phyloP scores from a whole-genome alignment of 2,797 vertebrate genomes.

The Balearica regulorum region DNA sequence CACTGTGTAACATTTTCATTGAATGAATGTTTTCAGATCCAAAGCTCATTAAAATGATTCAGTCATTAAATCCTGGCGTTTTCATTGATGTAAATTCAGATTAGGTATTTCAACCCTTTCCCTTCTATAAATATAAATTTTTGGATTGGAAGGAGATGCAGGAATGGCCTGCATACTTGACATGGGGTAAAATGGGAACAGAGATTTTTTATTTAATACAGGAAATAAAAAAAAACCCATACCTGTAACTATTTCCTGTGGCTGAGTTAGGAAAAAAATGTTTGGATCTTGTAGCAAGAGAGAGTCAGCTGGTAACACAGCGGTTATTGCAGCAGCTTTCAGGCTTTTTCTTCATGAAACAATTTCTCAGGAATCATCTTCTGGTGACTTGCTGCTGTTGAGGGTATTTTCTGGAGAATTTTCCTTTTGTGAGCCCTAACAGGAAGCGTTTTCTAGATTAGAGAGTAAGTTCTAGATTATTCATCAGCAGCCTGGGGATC shows the following conservation, averaged over 20 bases:
- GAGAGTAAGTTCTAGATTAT: no score
- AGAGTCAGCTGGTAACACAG: not conserved
- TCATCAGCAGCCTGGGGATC: no score
- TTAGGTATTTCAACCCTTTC: not conserved
- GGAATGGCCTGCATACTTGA: not conserved
- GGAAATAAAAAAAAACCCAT: not conserved
- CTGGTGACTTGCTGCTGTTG: not conserved
- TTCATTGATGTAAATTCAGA: not conserved
- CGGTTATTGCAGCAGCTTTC: not conserved
- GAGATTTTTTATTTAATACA: not conserved
- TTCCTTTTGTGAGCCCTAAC: not conserved
- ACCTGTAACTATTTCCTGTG: not conserved
- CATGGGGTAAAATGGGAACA: not conserved
- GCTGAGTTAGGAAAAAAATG: not conserved
- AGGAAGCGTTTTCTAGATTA: not conserved
- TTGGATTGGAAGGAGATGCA: not conserved
- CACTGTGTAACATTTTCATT: not conserved
- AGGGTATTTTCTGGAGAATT: not conserved
- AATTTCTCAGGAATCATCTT: not conserved
- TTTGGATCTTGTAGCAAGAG: not conserved
- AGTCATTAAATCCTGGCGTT: not conserved
- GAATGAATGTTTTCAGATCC: not conserved
- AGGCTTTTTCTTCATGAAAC: not conserved
- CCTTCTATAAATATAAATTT: not conserved
- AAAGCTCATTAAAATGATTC: not conserved